Evolutionary conservation across 2,113 vertebrate genomes (phyloP), one percentile per base, ranked within the genome.

Genomic region (Romanogobio albipinnatus): DNA sequence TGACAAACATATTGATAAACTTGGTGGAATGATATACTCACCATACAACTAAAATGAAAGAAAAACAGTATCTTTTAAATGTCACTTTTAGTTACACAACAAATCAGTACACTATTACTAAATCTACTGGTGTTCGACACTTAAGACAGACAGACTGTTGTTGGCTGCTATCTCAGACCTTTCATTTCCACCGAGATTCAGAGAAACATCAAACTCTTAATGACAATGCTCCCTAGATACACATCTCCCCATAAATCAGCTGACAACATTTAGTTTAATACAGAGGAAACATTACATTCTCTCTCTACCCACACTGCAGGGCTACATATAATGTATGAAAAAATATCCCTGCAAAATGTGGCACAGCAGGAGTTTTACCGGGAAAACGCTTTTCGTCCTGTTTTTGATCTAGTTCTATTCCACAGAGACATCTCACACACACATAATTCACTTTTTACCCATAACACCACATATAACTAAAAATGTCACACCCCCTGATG

Each of bases 231-330:
- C 58, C 15, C 58, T 64, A 24, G 43, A 64, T 47, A 83, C 56
- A 62, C 14, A 59, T 76, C 71, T 76, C 71, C 70, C 5, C 9
- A 49, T 64, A 64, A 64, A 80, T 81, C 79, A 70, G 79, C 26
- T 53, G 45, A 81, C 47, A 70, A 22, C 29, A 17, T 64, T 80
- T n/a, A 6, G 24, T 81, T 81, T 70, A 81, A 51, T 53, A 70
- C 7, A 70, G 29, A 53, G 19, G 29, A 81, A 53, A 15, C 47
- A 70, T 39, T 51, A 9, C 17, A 49, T 29, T 81, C 47, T 39
- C 29, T 43, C 6, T 53, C 24, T 22, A 8, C 29, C 62, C 17
- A 3, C 43, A 81, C 24, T 66, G 61, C 79, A 47, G 43, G 58
- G 33, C n/a, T 45, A 29, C 33, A 26, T 17, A 26, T 24, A 26